These are phyloP conservation scores for Plagodis pulveraria DNA, from an alignment of 2,888 invertebrate genomes.

Conservation along the genomic window DNA sequence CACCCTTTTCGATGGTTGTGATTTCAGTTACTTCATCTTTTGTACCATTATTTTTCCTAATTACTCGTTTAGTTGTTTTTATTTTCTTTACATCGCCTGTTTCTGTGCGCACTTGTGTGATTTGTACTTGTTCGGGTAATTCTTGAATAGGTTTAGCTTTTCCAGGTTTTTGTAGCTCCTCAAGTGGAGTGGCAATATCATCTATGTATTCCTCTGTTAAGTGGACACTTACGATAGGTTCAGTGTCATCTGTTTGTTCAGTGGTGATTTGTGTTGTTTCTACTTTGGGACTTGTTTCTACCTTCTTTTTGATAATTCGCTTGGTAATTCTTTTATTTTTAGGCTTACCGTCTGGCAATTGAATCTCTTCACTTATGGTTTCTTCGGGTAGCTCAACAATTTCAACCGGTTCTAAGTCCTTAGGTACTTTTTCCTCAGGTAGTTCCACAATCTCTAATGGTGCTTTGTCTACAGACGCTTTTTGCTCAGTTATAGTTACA, in stretches of 20 bases:
- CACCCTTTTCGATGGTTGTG: slow-evolving; percentile 32
- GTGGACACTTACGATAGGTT: slow-evolving; percentile 45
- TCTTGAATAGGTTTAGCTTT: slow-evolving; percentile 12
- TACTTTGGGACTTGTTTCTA: slow-evolving; percentile 56
- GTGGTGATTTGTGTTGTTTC: slow-evolving; percentile 57
- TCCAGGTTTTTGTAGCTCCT: slow-evolving; percentile 26
- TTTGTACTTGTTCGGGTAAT: slow-evolving; percentile 44
- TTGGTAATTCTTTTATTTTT: slow-evolving; percentile 38
- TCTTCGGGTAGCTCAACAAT: not conserved
- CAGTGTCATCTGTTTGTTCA: slow-evolving; percentile 45
- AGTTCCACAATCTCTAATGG: no score
- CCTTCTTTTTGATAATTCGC: slow-evolving; percentile 47
- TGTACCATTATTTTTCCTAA: slow-evolving; percentile 43
- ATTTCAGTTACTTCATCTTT: slow-evolving; percentile 44
- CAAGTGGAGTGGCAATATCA: not conserved
- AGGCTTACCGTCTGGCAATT: not conserved
- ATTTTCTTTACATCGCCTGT: slow-evolving; percentile 50
- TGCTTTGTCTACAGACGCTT: no score
- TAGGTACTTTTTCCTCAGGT: not conserved
- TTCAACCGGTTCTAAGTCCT: not conserved
- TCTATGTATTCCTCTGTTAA: slow-evolving; percentile 39
- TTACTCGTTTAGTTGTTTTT: slow-evolving; percentile 48
- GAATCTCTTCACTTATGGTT: not conserved
- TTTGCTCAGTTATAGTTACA: no score
- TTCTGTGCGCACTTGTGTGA: slow-evolving; percentile 39